Evolutionary conservation across 2,113 vertebrate species (phyloP).

Genomic region (Sapajus apella): DNA sequence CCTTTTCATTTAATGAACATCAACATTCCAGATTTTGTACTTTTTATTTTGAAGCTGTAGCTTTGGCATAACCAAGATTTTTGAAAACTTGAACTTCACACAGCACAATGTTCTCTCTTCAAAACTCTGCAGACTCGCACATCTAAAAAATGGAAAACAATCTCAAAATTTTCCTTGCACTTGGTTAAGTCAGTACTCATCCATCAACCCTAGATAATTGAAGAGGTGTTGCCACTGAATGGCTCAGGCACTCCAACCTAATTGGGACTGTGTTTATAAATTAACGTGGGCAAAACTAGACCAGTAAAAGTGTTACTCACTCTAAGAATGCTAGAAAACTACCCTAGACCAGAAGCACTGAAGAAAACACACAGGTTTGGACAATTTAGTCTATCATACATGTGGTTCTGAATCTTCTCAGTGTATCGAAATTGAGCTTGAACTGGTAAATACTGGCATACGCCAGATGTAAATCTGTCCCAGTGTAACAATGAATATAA

Average conservation of each 20-base stretch:
- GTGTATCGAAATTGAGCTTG: rapidly evolving
- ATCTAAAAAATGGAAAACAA: not conserved
- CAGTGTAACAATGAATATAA: rapidly evolving
- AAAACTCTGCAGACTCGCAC: not conserved
- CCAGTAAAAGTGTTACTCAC: constrained; percentile 29
- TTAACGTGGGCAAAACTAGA: constrained; percentile 50
- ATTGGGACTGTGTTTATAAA: constrained; percentile 26
- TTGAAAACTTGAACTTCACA: not conserved
- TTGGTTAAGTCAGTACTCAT: not conserved
- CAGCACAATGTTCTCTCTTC: not conserved
- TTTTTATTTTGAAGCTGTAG: not conserved
- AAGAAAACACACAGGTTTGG: not conserved
- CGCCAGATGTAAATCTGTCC: no score
- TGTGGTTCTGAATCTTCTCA: not conserved
- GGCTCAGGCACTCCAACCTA: not conserved
- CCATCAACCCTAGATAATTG: not conserved
- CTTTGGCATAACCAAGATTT: not conserved
- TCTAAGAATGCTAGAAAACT: not conserved
- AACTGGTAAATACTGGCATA: not conserved
- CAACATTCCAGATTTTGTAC: rapidly evolving
- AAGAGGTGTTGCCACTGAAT: not conserved
- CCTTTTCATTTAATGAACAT: not conserved
- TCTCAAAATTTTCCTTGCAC: not conserved
- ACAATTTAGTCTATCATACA: not conserved
- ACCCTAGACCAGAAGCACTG: not conserved